Percentiles rank a stretch among this genome's conserved stretches.
Conservation (phyloP, 2,797 vertebrate genomes). For the Acomys russatus region DNA sequence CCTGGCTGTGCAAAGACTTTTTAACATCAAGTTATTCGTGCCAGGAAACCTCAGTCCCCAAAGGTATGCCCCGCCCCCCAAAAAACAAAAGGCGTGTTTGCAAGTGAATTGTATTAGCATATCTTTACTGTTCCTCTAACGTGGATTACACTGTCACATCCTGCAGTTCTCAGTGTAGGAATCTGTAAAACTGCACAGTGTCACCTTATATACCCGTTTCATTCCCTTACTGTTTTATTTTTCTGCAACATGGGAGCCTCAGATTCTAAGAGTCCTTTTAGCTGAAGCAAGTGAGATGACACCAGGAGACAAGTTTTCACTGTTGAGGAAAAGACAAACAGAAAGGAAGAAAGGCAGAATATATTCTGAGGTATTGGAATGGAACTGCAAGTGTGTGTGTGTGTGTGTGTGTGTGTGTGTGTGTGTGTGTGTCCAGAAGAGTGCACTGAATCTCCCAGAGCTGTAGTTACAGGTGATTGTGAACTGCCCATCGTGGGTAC, state of each 20-base stretch:
- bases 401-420: background rate
- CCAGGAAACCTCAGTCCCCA: slow-evolving; percentile 27
- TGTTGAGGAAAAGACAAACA: background rate
- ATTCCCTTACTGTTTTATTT: background rate
- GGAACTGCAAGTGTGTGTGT: background rate
- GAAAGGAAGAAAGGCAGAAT: background rate
- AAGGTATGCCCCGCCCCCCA: slow-evolving; percentile 38
- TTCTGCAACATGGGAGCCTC: background rate
- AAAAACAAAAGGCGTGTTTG: slow-evolving; percentile 38
- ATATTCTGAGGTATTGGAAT: background rate
- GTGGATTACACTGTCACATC: background rate
- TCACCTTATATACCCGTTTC: background rate
- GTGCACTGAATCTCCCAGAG: background rate
- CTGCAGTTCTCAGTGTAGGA: background rate
- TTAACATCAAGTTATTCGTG: background rate
- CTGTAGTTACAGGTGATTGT: background rate
- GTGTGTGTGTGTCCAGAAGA: background rate
- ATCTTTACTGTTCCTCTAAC: background rate
- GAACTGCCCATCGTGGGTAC: background rate
- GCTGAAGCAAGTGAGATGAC: background rate
- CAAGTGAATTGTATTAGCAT: background rate
- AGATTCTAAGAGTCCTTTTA: background rate
- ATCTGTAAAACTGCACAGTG: background rate
- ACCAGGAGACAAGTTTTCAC: background rate
- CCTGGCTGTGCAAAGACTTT: background rate